These are phyloP conservation scores for Leptopilina myrica DNA, from an alignment of 2,888 invertebrate species.

Conservation along the genomic window DNA sequence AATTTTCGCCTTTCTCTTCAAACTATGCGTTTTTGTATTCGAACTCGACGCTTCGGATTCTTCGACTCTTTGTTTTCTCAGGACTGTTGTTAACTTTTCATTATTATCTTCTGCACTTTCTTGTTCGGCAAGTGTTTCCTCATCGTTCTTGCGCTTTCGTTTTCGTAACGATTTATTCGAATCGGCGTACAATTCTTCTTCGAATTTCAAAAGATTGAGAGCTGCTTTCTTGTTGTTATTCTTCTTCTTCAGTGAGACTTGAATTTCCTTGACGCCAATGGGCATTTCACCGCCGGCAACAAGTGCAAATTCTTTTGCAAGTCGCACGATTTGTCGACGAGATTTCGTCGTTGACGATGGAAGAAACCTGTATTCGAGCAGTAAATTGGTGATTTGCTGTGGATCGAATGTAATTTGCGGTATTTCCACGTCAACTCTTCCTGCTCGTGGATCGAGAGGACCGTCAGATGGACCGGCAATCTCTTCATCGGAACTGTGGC, in stretches of 20 bases:
- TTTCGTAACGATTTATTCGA: conserved; percentile 48
- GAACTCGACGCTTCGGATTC: background rate
- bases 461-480: conserved; percentile 62
- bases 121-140: background rate
- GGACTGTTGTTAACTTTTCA: conserved; percentile 1
- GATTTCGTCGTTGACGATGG: conserved; percentile 79
- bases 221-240: conserved; percentile 72
- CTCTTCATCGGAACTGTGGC: conserved; percentile 73
- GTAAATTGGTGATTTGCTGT: conserved; percentile 78
- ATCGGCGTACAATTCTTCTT: conserved; percentile 76
- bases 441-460: conserved; percentile 87
- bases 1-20: conserved; percentile 29
- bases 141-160: conserved; percentile 61
- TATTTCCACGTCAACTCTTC: conserved; percentile 85
- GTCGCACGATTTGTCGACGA: conserved; percentile 79
- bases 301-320: conserved; percentile 79
- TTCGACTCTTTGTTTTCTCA: conserved; percentile 1
- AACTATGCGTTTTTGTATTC: background rate
- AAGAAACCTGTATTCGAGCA: conserved; percentile 78
- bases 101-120: conserved; percentile 42
- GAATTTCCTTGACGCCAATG: conserved; percentile 80
- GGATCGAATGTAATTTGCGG: conserved; percentile 84
- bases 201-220: conserved; percentile 77
- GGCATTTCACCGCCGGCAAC: conserved; percentile 83
- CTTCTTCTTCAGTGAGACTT: conserved; percentile 69